Evolutionary conservation across 2,113 vertebrate species (phyloP).

Genomic region (Caranx melampygus): DNA sequence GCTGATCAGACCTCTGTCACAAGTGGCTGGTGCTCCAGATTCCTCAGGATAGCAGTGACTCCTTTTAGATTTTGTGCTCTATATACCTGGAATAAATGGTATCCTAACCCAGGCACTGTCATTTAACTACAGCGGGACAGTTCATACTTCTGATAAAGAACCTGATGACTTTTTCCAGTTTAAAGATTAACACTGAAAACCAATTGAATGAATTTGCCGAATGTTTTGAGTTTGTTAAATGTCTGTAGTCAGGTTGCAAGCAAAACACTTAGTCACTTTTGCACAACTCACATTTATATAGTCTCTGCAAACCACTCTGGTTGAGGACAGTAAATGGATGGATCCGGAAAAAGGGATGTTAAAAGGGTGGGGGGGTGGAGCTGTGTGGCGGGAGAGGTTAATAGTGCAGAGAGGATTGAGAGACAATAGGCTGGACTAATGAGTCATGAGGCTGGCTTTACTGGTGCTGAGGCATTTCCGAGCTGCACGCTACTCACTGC

Average conservation of each 20-base stretch:
- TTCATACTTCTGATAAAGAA: background rate
- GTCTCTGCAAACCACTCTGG: background rate
- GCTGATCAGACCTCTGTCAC: slow-evolving; percentile 5
- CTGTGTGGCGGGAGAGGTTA: slow-evolving; percentile 43
- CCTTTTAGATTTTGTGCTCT: slow-evolving; percentile 18
- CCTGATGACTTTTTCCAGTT: background rate
- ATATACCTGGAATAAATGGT: slow-evolving; percentile 12
- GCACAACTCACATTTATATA: background rate
- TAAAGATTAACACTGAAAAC: background rate
- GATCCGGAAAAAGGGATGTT: slow-evolving; percentile 31
- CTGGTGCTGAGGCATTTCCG: slow-evolving; percentile 64
- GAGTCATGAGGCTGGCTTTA: slow-evolving; percentile 67
- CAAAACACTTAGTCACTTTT: slow-evolving; percentile 22
- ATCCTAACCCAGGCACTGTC: background rate
- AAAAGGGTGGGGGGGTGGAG: slow-evolving; percentile 21
- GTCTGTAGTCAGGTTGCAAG: background rate
- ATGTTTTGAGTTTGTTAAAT: background rate
- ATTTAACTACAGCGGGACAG: background rate
- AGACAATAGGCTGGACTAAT: slow-evolving; percentile 71
- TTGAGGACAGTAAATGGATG: slow-evolving; percentile 36
- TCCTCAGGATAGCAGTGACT: background rate
- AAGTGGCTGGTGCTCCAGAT: slow-evolving; percentile 27
- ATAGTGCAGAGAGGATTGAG: slow-evolving; percentile 67
- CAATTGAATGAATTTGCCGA: background rate
- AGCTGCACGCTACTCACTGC: slow-evolving; percentile 23